Evolutionary conservation across 2,113 vertebrate species (phyloP).

Genomic region (Megaleporinus macrocephalus): DNA sequence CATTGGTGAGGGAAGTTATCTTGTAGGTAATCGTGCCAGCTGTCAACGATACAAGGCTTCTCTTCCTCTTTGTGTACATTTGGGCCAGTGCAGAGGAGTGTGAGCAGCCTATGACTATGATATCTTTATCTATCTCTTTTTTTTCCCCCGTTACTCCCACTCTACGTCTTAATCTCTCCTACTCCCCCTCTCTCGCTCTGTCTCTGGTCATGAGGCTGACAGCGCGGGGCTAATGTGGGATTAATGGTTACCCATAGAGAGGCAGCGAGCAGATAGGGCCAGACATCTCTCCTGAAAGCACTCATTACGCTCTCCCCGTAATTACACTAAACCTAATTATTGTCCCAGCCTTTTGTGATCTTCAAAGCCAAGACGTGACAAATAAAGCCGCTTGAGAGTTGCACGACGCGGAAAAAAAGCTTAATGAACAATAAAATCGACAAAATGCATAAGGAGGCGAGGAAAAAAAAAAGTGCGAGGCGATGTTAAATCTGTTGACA

Average conservation of each 20-base stretch:
- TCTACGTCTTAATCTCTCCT: not conserved
- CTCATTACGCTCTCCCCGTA: constrained; percentile 75
- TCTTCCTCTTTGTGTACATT: not conserved
- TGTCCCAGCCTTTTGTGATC: constrained; percentile 79
- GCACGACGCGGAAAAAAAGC: constrained; percentile 53
- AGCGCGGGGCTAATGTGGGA: constrained; percentile 56
- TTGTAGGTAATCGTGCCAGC: not conserved
- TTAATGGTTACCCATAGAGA: constrained; percentile 57
- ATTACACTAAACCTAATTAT: constrained; percentile 81
- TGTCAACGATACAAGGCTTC: not conserved
- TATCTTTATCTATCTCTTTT: not conserved
- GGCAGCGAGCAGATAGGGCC: constrained; percentile 68
- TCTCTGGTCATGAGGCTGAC: constrained; percentile 47
- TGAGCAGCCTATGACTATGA: not conserved
- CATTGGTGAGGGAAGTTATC: not conserved
- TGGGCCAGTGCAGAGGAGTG: not conserved
- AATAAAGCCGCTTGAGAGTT: constrained; percentile 73
- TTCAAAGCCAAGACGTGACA: constrained; percentile 78
- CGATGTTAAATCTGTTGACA: constrained; percentile 79
- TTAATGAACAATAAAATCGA: constrained; percentile 82
- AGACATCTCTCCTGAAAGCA: constrained; percentile 72
- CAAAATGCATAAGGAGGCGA: constrained; percentile 66
- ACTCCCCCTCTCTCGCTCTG: constrained; percentile 1
- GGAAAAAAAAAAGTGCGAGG: constrained; percentile 30
- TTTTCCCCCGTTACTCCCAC: not conserved